These are phyloP conservation scores for Chondrilla cf. caribensis DNA, from an alignment of 37 sponge, comb jelly and placozoan species.

Conservation along the genomic window DNA sequence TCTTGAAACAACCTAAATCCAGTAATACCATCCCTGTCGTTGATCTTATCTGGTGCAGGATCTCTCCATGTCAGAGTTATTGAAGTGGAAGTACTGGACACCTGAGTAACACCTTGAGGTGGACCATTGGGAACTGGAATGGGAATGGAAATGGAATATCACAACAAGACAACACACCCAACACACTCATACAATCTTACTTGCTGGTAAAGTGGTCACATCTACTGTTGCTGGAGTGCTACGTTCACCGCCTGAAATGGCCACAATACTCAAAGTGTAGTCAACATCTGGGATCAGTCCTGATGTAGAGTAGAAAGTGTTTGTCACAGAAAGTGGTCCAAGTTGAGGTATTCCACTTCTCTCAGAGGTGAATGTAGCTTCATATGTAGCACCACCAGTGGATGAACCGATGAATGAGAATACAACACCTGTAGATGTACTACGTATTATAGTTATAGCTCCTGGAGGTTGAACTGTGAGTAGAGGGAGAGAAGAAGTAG, in stretches of 20 bases:
- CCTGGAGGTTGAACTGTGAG: too few relatives aligned
- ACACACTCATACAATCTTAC: neutral
- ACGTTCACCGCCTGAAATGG: neutral
- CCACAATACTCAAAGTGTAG: neutral
- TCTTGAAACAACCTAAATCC: neutral
- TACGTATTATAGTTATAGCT: too few relatives aligned
- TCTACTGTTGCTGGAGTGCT: neutral
- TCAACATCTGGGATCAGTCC: constrained; percentile 11
- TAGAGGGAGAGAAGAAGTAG: too few relatives aligned
- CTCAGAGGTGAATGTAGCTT: neutral
- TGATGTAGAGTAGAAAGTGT: neutral
- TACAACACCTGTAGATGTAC: too few relatives aligned
- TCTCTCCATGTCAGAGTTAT: constrained; percentile 9
- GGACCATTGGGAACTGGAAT: constrained; percentile 25
- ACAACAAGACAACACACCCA: too few relatives aligned
- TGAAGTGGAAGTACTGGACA: neutral
- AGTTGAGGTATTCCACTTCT: neutral
- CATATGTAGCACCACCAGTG: neutral
- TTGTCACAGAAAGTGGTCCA: neutral
- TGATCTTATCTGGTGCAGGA: neutral
- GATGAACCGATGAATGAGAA: too few relatives aligned
- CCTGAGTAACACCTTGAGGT: neutral
- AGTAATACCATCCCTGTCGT: constrained; percentile 25
- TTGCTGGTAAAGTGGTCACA: neutral
- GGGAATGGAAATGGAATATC: too few relatives aligned